Conservation (phyloP, 2,797 vertebrate species). For the Peromyscus attwateri region DNA sequence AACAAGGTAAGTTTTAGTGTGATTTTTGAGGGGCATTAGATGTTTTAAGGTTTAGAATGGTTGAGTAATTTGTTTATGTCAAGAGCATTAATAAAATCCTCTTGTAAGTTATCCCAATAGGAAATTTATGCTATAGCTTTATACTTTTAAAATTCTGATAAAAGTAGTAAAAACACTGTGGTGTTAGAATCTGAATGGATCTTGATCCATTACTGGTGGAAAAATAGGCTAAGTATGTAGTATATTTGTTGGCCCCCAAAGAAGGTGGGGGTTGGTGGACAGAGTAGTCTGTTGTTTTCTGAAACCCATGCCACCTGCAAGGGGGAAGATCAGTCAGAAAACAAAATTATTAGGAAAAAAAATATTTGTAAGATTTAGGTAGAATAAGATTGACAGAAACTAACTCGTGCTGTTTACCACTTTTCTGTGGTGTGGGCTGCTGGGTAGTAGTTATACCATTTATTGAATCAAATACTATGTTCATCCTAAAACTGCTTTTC, state of each 20-base stretch:
- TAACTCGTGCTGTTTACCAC: neutral
- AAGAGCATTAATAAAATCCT: slow-evolving; percentile 37
- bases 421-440: neutral
- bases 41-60: slow-evolving; percentile 50
- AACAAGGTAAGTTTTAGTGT: neutral
- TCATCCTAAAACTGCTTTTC: neutral
- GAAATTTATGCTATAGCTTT: slow-evolving; percentile 5
- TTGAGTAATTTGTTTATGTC: slow-evolving; percentile 8
- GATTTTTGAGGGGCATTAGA: slow-evolving; percentile 22
- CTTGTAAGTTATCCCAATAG: slow-evolving; percentile 6
- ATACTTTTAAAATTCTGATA: slow-evolving; percentile 6
- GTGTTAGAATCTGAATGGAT: neutral
- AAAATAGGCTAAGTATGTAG: neutral
- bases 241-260: neutral
- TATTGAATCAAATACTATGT: neutral
- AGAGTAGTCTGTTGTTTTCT: slow-evolving; percentile 19
- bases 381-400: neutral
- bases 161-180: slow-evolving; percentile 5
- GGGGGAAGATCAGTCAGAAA: neutral
- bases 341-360: slow-evolving; percentile 15
- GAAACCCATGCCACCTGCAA: neutral
- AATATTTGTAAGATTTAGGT: neutral
- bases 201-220: neutral
- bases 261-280: neutral
- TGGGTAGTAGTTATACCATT: neutral